Evolutionary conservation across 2,888 invertebrate species (phyloP).

Genomic region (Sycophila texana): DNA sequence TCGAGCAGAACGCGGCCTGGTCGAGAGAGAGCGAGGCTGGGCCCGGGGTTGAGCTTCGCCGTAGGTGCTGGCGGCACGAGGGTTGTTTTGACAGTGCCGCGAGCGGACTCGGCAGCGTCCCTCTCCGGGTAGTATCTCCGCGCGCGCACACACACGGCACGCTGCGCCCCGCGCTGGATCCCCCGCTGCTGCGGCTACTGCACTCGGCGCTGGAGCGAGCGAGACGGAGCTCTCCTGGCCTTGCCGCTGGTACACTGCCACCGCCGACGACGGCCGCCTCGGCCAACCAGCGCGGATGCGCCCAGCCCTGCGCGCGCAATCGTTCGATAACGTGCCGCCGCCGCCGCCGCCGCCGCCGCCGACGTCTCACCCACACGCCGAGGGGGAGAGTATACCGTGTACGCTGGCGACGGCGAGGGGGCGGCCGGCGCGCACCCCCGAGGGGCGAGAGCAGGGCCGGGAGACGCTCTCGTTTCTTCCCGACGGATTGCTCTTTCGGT

Average conservation of each 20-base stretch:
- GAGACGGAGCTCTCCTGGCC: conserved; percentile 47
- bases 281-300: conserved; percentile 64
- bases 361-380: conserved; percentile 8
- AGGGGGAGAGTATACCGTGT: not conserved
- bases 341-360: conserved; percentile 64
- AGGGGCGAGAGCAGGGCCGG: not conserved
- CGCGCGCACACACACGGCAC: conserved; percentile 48
- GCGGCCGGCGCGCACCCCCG: not conserved
- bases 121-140: conserved; percentile 58
- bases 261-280: conserved; percentile 55
- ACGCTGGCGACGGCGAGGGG: not conserved
- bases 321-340: conserved; percentile 72
- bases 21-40: not conserved
- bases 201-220: conserved; percentile 22
- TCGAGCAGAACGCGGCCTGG: not conserved
- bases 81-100: conserved; percentile 60
- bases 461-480: not conserved
- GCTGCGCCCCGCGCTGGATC: conserved; percentile 9
- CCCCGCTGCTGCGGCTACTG: conserved; percentile 53
- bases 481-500: not conserved
- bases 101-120: conserved; percentile 49
- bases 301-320: conserved; percentile 72
- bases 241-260: conserved; percentile 61
- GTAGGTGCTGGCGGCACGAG: conserved; percentile 39
- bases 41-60: not conserved